These are phyloP conservation scores for Hemicentrotus pulcherrimus DNA, from an alignment of 35 echinoderm and acorn worm genomes.

Conservation along the genomic window DNA sequence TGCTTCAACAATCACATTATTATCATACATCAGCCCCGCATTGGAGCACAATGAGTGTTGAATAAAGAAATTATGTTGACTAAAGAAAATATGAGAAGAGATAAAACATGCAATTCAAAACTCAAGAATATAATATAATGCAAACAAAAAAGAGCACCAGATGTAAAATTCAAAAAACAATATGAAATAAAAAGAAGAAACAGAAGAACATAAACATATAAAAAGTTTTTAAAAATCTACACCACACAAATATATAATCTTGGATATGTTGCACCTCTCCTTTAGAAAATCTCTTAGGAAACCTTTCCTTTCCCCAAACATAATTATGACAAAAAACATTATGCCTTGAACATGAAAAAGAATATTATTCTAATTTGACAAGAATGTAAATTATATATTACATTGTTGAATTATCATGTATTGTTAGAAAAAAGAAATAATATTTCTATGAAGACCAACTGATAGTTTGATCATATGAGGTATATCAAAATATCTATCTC, in stretches of 20 bases:
- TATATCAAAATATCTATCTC: background rate
- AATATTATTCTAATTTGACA: background rate
- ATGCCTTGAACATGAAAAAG: background rate
- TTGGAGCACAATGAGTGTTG: background rate
- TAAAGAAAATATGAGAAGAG: background rate
- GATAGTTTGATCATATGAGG: background rate
- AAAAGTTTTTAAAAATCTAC: background rate
- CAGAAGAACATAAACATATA: background rate
- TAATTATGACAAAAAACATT: background rate
- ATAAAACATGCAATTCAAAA: background rate
- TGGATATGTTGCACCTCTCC: no score
- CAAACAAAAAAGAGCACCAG: slow-evolving; percentile 5
- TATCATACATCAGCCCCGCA: background rate
- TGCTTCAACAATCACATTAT: background rate
- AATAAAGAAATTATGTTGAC: no score
- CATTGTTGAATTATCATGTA: background rate
- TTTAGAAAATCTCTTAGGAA: background rate
- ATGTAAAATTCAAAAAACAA: background rate
- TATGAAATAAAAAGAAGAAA: background rate
- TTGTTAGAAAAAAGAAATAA: background rate
- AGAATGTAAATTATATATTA: background rate
- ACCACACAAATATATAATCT: background rate
- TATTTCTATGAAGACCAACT: background rate
- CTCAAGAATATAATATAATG: background rate
- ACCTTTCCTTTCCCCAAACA: background rate